Evolutionary conservation across 2,113 vertebrate genomes (phyloP).

Genomic region (Alethe castanea): DNA sequence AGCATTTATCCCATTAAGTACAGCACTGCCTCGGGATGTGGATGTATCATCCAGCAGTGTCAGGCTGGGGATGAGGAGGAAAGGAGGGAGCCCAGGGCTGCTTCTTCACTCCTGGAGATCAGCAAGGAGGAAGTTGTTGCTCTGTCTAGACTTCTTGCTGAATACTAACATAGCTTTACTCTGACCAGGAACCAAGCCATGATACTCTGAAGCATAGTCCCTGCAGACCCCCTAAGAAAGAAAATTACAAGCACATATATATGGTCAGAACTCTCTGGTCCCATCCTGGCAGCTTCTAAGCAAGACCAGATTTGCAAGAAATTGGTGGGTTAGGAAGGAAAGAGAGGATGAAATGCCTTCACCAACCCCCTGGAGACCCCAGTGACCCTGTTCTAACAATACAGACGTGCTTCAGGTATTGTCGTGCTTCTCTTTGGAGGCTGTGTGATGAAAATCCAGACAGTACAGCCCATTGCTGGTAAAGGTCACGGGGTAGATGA

Average conservation of each 20-base stretch:
- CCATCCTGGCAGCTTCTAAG: background rate
- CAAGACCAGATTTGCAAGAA: background rate
- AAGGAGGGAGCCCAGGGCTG: background rate
- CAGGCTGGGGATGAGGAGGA: background rate
- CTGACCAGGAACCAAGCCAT: background rate
- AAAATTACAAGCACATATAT: background rate
- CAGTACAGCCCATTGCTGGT: background rate
- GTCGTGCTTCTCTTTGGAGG: background rate
- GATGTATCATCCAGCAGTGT: background rate
- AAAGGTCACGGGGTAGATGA: background rate
- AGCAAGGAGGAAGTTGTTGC: background rate
- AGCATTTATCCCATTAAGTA: background rate
- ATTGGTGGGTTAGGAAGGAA: background rate
- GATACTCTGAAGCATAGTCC: background rate
- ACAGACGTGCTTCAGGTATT: background rate
- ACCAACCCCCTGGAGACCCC: background rate
- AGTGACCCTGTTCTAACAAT: background rate
- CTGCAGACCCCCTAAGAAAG: background rate
- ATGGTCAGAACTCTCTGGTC: background rate
- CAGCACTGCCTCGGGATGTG: background rate
- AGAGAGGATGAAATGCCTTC: background rate
- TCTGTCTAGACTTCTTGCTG: background rate
- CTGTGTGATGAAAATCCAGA: background rate
- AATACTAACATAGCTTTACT: background rate
- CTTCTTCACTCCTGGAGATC: background rate